These are phyloP conservation scores for Stichodactyla helianthus DNA, from an alignment of 64 coral and sea anemone genomes.

Conservation along the genomic window DNA sequence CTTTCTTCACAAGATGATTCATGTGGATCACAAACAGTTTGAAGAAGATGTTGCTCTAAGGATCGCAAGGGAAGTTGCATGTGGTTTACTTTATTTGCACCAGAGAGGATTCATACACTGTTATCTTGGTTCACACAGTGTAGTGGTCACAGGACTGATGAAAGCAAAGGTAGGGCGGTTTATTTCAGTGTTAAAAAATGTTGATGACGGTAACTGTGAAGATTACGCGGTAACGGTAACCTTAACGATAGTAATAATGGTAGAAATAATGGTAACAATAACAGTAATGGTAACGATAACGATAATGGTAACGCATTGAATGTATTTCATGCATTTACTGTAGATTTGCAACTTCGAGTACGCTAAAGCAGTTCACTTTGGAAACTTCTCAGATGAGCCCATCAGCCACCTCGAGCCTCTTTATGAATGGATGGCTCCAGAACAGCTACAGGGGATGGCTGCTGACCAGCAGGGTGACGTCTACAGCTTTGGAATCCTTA, in stretches of 20 bases:
- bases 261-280: not conserved
- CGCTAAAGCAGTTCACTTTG: conserved; percentile 33
- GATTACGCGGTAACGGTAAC: too few species aligned
- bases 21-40: conserved; percentile 52
- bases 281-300: too few species aligned
- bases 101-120: conserved; percentile 79
- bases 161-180: conserved; percentile 62
- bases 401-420: conserved; percentile 70
- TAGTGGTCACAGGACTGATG: conserved; percentile 45
- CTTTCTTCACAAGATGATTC: conserved; percentile 65
- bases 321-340: not conserved
- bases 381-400: conserved; percentile 22
- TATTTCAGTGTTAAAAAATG: too few species aligned
- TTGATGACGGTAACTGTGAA: too few species aligned
- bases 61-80: conserved; percentile 59
- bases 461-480: conserved; percentile 77
- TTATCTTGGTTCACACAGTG: conserved; percentile 67
- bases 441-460: conserved; percentile 63
- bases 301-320: too few species aligned
- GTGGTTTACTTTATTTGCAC: conserved; percentile 79
- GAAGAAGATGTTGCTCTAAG: conserved; percentile 62
- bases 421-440: conserved; percentile 87
- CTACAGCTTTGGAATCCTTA: conserved; percentile 67
- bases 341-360: conserved; percentile 97
- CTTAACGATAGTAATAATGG: not conserved